These are phyloP conservation scores for Stictocephala bisonia DNA, from an alignment of 2,888 invertebrate genomes.

Conservation along the genomic window DNA sequence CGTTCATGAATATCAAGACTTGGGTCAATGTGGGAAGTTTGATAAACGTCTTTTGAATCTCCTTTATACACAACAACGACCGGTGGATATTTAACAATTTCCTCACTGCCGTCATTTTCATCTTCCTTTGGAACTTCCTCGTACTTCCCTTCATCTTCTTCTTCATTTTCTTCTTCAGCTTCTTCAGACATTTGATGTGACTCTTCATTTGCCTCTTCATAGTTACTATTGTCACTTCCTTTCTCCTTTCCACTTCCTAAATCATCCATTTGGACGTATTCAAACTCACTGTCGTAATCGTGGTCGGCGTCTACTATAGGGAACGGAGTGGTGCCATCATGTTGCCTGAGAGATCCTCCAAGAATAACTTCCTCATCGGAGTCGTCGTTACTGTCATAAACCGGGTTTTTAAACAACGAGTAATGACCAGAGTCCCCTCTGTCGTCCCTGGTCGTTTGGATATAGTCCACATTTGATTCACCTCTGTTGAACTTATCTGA, in stretches of 20 bases:
- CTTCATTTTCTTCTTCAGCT: conserved; percentile 39
- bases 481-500: too few relatives aligned
- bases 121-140: conserved; percentile 7
- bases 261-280: background rate
- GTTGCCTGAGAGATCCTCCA: background rate
- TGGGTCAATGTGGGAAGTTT: background rate
- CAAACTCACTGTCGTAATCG: conserved; percentile 25
- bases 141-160: conserved; percentile 16
- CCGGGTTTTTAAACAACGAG: background rate
- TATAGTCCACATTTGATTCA: background rate
- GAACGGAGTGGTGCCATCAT: background rate
- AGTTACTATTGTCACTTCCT: background rate
- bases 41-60: background rate
- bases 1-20: background rate
- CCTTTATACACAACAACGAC: background rate
- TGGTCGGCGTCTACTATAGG: conserved; percentile 25
- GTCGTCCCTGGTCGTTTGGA: background rate
- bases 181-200: background rate
- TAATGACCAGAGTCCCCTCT: background rate
- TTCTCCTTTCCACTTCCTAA: background rate
- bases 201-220: background rate
- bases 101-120: conserved; percentile 1
- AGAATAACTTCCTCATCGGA: background rate
- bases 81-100: background rate
- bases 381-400: background rate